These are phyloP conservation scores for Morphnarchus princeps DNA, from an alignment of 2,113 vertebrate genomes.

Conservation along the genomic window DNA sequence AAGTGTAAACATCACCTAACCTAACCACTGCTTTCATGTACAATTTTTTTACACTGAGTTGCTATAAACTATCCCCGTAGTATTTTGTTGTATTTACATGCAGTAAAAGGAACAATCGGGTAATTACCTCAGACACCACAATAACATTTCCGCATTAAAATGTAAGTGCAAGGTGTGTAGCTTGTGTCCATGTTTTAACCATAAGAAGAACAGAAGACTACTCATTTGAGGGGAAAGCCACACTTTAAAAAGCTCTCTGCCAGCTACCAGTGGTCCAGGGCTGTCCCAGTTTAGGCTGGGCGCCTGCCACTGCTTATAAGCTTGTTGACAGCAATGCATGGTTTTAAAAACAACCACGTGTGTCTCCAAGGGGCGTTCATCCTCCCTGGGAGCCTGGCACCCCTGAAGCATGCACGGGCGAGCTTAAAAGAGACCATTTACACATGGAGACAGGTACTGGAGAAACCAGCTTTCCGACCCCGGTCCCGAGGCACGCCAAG, in stretches of 20 bases:
- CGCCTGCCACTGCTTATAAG: background rate
- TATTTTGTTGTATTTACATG: constrained; percentile 27
- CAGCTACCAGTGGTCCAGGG: fast-evolving
- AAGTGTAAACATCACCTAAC: background rate
- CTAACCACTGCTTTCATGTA: background rate
- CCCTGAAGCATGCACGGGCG: background rate
- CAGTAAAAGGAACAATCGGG: constrained; percentile 32
- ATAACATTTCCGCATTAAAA: constrained; percentile 23
- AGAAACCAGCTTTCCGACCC: background rate
- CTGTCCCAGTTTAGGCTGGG: background rate
- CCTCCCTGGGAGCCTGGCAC: background rate
- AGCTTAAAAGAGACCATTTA: background rate
- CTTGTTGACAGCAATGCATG: background rate
- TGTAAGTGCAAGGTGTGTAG: background rate
- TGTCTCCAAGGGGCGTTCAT: background rate
- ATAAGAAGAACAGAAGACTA: background rate
- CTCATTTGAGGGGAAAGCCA: background rate
- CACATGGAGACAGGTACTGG: background rate
- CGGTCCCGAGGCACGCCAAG: fast-evolving
- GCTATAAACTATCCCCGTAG: background rate
- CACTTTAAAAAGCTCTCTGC: background rate
- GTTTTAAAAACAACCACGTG: background rate
- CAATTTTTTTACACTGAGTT: background rate
- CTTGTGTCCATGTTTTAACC: background rate
- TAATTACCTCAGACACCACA: constrained; percentile 17